Evolutionary conservation across 1,140 invertebrate genomes (phyloP), one percentile per base, ranked within the genome.

Genomic region (Cydia amplana): DNA sequence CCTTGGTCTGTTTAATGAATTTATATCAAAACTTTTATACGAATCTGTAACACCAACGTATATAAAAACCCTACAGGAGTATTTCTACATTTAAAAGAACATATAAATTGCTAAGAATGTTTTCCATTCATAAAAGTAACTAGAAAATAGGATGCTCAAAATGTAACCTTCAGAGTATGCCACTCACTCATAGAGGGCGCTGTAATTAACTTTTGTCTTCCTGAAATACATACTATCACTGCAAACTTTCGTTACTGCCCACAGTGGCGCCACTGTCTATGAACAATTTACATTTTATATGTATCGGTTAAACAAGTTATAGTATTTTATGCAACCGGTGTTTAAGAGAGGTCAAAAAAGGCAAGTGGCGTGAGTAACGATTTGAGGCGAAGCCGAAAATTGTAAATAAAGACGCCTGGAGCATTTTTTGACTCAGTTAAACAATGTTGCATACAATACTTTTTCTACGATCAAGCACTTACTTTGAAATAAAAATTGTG

Each of bases 151-250:
- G 6, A 18, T 5, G n/a, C 4, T 9, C 55, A 60, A 60, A 60
- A 60, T 23, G 55, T 23, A 60, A 60, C 55, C 55, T 60, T 60
- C 18, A 23, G 9, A 23, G 16, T 18, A 60, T 23, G 55, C 20
- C 55, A 60, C 55, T 60, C 55, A 60, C 55, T 60, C 55, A 60
- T 60, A 60, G 55, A 60, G 6, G 55, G 55, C 55, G 55, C 55
- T 60, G 55, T 23, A 2, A 60, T 60, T 23, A 23, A 23, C 55
- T 60, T 60, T 23, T 4, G n/a, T 60, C 55, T 60, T 60, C 20
- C 18, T 23, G 9, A 23, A 60, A 60, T 60, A 60, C 20, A 10
- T 60, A 60, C 55, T 23, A 60, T 55, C 18, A 60, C 20, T 60
- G 55, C 51, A 60, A 60, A 23, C 55, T 51, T 51, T 51, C 16